Base-by-base conservation (phyloP, 2,888 invertebrate genomes). In the Chaetogeoica ovagalla region DNA sequence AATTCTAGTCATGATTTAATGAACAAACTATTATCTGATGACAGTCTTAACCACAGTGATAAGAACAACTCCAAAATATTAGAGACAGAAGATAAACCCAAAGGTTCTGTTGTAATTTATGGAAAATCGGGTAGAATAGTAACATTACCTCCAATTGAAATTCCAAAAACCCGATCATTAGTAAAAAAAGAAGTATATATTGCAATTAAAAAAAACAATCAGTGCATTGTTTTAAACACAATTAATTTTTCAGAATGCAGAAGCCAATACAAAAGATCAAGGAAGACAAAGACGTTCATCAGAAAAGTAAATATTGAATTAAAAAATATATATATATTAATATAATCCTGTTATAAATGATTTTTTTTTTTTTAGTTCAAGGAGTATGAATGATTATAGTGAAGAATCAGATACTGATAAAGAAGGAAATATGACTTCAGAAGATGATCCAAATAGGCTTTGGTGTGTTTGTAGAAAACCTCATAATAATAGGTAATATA, bases 401-500 rank as follows among this genome's bases (percentile, higher is more conserved):
- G 79, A 71, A 71, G 71, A 79, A 71, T 79, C 79, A 15, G 79
- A 79, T 79, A 79, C 70, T 65, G 71, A 79, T 52, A 79, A 39
- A 71, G 79, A 79, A 55, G 79, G 79, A 39, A 79, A 6, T 8
- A 79, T 71, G 79, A 71, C 79, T 71, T 63, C 63, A n/a, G 95
- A 96, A 87, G 96, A 96, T 87, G 96, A 97, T 89, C 96, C 96
- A 13, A 91, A 94, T 85, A 92, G 94, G 85, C 88, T 97, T 75
- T 97, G 97, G 96, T 97, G 97, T 86, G 94, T 97, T 85, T 97
- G 97, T 86, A 92, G 93, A 84, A 94, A 95, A 85, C 97, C 97
- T 0, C 96, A 97, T 86, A 95, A 96, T 85, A 96, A 97, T 84
- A 84, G 86, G 85, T 85, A 69, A 74, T 81, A 13, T 13, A 48